phyloP scores from a whole-genome alignment of 2,797 vertebrate species.

The Gallirallus australis region DNA sequence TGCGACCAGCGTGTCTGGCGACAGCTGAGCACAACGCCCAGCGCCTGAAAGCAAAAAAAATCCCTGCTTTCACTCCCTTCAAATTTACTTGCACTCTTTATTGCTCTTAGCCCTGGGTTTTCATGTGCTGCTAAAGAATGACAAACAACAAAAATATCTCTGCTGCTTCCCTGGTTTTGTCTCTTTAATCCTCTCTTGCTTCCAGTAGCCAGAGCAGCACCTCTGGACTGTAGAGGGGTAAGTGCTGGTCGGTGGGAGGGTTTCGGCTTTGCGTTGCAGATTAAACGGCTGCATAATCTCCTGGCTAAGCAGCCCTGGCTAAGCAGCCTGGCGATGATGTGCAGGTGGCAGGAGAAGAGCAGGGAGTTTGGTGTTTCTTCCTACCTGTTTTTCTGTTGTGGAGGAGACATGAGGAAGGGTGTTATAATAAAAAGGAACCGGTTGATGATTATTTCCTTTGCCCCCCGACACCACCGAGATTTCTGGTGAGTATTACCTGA shows the following conservation, averaged over 20 bases:
- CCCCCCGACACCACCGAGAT: constrained; percentile 1
- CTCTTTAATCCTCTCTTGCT: constrained; percentile 7
- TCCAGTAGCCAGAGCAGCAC: constrained; percentile 41
- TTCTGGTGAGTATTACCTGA: constrained; percentile 62
- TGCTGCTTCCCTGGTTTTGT: background rate
- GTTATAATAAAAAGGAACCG: constrained; percentile 18
- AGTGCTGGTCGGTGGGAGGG: background rate
- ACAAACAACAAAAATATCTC: background rate
- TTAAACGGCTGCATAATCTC: constrained; percentile 25
- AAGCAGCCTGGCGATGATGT: background rate
- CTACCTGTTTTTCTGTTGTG: constrained; percentile 47
- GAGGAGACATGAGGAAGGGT: background rate
- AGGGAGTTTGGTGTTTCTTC: constrained; percentile 13
- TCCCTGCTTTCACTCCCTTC: background rate
- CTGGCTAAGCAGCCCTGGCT: constrained; percentile 20
- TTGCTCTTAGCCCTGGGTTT: constrained; percentile 10
- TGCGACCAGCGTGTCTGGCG: background rate
- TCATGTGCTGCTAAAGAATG: background rate
- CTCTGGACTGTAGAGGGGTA: constrained; percentile 15
- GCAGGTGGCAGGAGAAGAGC: constrained; percentile 1
- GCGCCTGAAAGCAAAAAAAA: background rate
- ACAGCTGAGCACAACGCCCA: background rate
- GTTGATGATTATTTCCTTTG: background rate
- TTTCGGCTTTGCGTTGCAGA: constrained; percentile 11
- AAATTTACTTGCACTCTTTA: background rate